Evolutionary conservation across 2,113 vertebrate genomes (phyloP).

Genomic region (Sylvietta virens): DNA sequence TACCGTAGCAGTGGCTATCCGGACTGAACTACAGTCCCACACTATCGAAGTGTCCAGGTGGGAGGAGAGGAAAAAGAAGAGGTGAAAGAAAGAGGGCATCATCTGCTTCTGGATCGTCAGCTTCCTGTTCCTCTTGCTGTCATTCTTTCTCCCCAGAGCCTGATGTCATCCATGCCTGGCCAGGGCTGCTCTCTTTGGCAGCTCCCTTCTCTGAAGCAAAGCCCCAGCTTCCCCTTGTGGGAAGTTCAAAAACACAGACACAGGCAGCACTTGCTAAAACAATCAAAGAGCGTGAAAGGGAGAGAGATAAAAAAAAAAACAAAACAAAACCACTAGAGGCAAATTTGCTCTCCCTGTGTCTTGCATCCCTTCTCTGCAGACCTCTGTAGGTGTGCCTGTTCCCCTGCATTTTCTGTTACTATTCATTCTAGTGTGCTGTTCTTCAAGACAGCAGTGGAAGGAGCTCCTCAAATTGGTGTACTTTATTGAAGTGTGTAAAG

Average conservation of each 20-base stretch:
- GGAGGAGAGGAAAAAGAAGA: not conserved
- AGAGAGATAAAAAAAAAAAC: not conserved
- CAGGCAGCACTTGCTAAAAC: not conserved
- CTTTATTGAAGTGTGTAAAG: not conserved
- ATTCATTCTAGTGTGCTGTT: not conserved
- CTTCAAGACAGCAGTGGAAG: not conserved
- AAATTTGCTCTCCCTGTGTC: not conserved
- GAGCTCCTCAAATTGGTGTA: not conserved
- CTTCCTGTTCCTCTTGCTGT: not conserved
- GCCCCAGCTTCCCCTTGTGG: not conserved
- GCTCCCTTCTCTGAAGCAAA: not conserved
- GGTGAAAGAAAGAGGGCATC: not conserved
- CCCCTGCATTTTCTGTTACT: not conserved
- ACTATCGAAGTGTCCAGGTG: rapidly evolving
- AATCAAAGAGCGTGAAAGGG: not conserved
- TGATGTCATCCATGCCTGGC: not conserved
- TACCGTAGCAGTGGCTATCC: not conserved
- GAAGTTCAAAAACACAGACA: not conserved
- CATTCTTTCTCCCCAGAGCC: not conserved
- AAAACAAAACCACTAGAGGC: not conserved
- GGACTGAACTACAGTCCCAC: not conserved
- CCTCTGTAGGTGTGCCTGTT: not conserved
- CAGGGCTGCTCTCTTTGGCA: not conserved
- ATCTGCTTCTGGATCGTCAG: not conserved
- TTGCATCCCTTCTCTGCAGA: not conserved